Conservation (phyloP, 2,888 invertebrate genomes). For the Mesoligia furuncula region DNA sequence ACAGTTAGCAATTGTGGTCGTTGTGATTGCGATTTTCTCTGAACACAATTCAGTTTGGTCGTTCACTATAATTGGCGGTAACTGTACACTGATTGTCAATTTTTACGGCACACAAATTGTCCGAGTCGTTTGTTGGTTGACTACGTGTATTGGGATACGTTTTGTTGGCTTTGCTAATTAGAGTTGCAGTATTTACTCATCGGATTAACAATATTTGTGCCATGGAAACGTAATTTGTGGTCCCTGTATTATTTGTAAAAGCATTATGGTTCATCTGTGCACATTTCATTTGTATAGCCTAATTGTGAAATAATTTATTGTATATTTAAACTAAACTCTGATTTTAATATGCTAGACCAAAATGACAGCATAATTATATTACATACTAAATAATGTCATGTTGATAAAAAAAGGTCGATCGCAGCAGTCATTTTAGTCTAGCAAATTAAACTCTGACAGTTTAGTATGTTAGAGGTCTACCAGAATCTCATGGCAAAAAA, state of each 20-base stretch:
- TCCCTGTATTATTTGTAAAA: conserved; percentile 14
- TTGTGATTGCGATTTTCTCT: conserved; percentile 25
- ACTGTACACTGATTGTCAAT: conserved; percentile 50
- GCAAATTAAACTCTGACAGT: no score
- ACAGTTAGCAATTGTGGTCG: conserved; percentile 39
- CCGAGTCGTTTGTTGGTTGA: conserved; percentile 13
- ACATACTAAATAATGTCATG: no score
- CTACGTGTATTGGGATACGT: conserved; percentile 41
- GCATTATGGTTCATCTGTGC: not conserved
- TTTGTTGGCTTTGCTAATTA: conserved; percentile 20
- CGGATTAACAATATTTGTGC: conserved; percentile 11
- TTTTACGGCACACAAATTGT: conserved; percentile 43
- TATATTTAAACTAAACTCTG: not conserved
- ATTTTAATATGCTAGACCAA: no score
- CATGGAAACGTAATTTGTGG: conserved; percentile 6
- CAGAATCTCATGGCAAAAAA: no score
- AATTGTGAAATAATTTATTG: not conserved
- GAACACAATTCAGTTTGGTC: conserved; percentile 36
- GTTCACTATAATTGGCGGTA: conserved; percentile 43
- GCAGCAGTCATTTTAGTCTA: no score
- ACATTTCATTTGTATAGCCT: not conserved
- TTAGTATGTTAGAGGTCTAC: no score
- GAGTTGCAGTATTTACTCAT: conserved; percentile 25
- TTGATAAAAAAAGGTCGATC: no score
- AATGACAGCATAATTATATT: no score